Base-by-base conservation (phyloP, 1,140 invertebrate species). In the Brachionus angularis region DNA sequence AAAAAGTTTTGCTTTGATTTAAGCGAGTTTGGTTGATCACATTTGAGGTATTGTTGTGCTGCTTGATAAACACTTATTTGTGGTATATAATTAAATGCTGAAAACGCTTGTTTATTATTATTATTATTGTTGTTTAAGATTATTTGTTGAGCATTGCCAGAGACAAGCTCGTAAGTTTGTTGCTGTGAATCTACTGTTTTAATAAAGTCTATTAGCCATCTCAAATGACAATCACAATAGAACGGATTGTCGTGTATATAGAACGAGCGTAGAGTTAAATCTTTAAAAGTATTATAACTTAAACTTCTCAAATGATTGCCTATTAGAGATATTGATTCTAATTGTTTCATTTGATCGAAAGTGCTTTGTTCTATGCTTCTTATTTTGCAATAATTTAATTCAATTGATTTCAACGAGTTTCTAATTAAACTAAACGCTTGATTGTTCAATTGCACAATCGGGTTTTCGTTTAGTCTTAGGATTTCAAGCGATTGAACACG, bases 1-100 rank as follows among this genome's bases (percentile, higher is more conserved):
- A 67, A 50, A 23, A 67, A 67, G 31, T 67, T 67, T 46, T 7
- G n/a, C 23, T 42, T 67, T n/a, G 62, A 67, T 27, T 67, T 67
- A 12, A 67, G 42, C 47, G 62, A 67, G 8, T 67, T 67, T 14
- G 62, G 62, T 21, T 67, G 62, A 18, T 67, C 62, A 34, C 62
- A 67, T 47, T 67, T 67, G 8, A 67, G 18, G 33, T 25, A 23
- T 12, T 34, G 25, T 29, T 47, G 42, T 2, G 34, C 53, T 2
- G 53, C 53, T 0, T 8, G 8, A 3, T n/a, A 16, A 5, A 58
- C 53, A 0, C 33, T 10, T 8, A 58, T 39, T 42, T 42, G 21
- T 5, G 34, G 53, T 14, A 23, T 39, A 29, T 25, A 25, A 42
- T 33, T 58, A 42, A 14, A 42, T 14, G 39, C 8, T n/a, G 39